These are phyloP conservation scores for Lates japonicus DNA, from an alignment of 2,797 vertebrate genomes.

Conservation along the genomic window DNA sequence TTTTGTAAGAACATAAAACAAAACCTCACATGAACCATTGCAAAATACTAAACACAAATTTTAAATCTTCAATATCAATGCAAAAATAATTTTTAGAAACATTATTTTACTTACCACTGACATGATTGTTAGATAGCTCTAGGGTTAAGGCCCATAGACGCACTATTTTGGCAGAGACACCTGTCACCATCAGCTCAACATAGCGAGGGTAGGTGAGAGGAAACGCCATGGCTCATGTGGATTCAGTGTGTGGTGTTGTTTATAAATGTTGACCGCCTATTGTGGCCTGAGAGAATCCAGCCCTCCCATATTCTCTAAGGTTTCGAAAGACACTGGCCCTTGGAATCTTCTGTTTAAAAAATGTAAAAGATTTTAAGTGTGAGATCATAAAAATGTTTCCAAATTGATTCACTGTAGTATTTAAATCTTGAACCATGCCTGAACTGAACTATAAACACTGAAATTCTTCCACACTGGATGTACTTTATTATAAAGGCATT, in stretches of 20 bases:
- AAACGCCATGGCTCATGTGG: no score
- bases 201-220: constrained; percentile 97
- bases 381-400: neutral
- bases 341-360: constrained; percentile 81
- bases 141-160: constrained; percentile 92
- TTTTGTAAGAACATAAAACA: neutral
- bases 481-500: constrained; percentile 21
- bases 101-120: constrained; percentile 97
- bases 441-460: neutral
- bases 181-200: constrained; percentile 98
- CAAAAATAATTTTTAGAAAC: constrained; percentile 72
- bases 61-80: neutral
- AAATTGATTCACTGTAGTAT: neutral
- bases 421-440: neutral
- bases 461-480: neutral
- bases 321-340: constrained; percentile 75
- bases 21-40: neutral
- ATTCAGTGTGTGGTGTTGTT: constrained; percentile 63
- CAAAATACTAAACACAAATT: neutral
- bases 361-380: constrained; percentile 25
- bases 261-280: constrained; percentile 59
- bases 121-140: constrained; percentile 97
- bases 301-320: constrained; percentile 80
- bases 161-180: constrained; percentile 94
- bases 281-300: constrained; percentile 79